Evolutionary conservation across 2,113 vertebrate genomes (phyloP), one percentile per base, ranked within the genome.

Genomic region (Ceyx cyanopectus): DNA sequence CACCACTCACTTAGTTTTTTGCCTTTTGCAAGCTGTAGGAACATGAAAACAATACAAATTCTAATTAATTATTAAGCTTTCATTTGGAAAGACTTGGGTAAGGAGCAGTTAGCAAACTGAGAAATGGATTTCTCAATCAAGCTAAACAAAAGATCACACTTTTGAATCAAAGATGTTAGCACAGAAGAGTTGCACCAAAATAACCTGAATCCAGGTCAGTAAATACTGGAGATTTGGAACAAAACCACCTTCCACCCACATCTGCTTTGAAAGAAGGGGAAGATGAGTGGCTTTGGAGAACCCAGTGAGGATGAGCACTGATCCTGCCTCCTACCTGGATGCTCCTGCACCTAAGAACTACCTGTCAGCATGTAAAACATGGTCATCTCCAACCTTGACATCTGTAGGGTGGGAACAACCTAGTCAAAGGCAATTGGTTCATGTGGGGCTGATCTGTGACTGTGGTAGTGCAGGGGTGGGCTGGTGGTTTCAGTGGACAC

Each of bases 291-390:
- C 43, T 81, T 32, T 6, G 2, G 7, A 14, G 53, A 41, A 48
- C 24, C 24, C 13, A 15, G 10, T 0, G 79, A 30, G 29, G 40
- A n/a, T 2, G 6, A 67, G 24, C 54, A 7, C 16, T 3, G 46
- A 20, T 54, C 40, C 53, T 66, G 53, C 26, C 37, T 45, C 60
- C 30, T 9, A 4, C 5, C 4, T 12, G 45, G 58, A 40, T 21
- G 74, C 32, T 72, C 66, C 26, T 8, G 12, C 34, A 6, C 4
- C 30, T 43, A 9, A 34, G 18, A 41, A 10, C 24, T 4, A 12
- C 29, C 37, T 30, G 24, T 22, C 9, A 2, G 15, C 23, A 2
- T 1, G 4, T 16, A 43, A 43, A 30, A 30, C 61, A 8, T 0
- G 29, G 30, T 13, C 45, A 60, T 30, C 29, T 51, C 34, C 43